Evolutionary conservation across 2,888 invertebrate species (phyloP), one percentile per base, ranked within the genome.

Genomic region (Drosophila paucipuncta): DNA sequence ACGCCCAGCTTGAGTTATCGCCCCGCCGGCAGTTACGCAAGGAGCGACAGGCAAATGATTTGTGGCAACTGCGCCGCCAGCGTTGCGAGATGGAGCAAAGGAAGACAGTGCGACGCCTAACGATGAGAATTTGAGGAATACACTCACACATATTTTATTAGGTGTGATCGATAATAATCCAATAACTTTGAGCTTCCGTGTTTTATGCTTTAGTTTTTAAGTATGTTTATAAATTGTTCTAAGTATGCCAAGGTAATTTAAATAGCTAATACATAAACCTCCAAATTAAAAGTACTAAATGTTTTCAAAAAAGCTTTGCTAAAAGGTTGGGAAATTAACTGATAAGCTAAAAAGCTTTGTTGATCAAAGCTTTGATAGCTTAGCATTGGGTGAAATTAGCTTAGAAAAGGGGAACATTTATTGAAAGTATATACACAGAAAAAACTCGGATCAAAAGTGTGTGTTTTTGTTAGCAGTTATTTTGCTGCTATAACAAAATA

Each of bases 231-330:
- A 65, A 66, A 67, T 47, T 43, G 22, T 31, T 57, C 28, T 47
- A 84, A 86, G 82, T 86, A 86, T 83, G 81, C 83, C 61, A 71
- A 63, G 62, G 57, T 73, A 41, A 69, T 76, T 62, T 37, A 43
- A 39, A 63, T 55, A 79, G 69, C 62, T 31, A 63, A 76, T 63
- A 74, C 47, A 55, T 11, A 41, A 78, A 81, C 67, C 78, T 22
- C 13, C 6, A 31, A 52, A 50, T 30, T 33, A 37, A 35, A 11
- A 18, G 41, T 53, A 57, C 43, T 11, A 18, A 61, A 43, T 55
- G 54, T 54, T 57, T 66, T 25, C 2, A 28, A 18, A 31, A 3
- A 13, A 68, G 52, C 76, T 79, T 69, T 58, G 16, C 10, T 61
- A 16, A 31, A 28, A 10, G 22, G 22, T 35, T 60, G 67, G 6